These are phyloP conservation scores for Proctacanthus coquilletti DNA, from an alignment of 1,140 invertebrate genomes.

Conservation along the genomic window DNA sequence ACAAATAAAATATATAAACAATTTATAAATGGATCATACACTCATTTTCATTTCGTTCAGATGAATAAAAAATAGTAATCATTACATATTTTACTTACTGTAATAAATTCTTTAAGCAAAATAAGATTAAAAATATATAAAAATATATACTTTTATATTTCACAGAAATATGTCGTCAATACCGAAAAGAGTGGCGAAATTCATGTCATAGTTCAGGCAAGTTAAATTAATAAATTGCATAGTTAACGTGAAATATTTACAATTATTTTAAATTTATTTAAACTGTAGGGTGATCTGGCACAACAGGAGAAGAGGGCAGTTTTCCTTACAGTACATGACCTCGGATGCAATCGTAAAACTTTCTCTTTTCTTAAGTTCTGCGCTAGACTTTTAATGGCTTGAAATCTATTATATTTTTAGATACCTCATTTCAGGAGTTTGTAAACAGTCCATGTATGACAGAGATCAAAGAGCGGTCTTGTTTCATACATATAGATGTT, in stretches of 20 bases:
- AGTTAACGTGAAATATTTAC: too few species aligned
- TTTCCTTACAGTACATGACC: slow-evolving; percentile 77
- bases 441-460: slow-evolving; percentile 66
- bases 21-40: too few species aligned
- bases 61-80: too few species aligned
- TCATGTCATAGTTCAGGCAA: slow-evolving; percentile 51
- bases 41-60: too few species aligned
- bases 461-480: slow-evolving; percentile 68
- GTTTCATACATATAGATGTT: slow-evolving; percentile 78
- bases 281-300: slow-evolving; percentile 55
- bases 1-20: too few species aligned
- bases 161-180: slow-evolving; percentile 52
- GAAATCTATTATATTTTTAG: slow-evolving; percentile 31
- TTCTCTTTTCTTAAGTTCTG: too few species aligned
- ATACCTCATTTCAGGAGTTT: slow-evolving; percentile 57
- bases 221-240: too few species aligned
- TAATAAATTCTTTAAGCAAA: too few species aligned
- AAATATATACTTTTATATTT: slow-evolving; percentile 30
- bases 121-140: too few species aligned
- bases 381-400: too few species aligned
- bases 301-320: slow-evolving; percentile 64
- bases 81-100: too few species aligned
- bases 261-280: slow-evolving; percentile 6
- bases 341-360: slow-evolving; percentile 83
- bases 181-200: slow-evolving; percentile 52